Conservation (phyloP, 2,113 vertebrate genomes). For the Bufo gargarizans region DNA sequence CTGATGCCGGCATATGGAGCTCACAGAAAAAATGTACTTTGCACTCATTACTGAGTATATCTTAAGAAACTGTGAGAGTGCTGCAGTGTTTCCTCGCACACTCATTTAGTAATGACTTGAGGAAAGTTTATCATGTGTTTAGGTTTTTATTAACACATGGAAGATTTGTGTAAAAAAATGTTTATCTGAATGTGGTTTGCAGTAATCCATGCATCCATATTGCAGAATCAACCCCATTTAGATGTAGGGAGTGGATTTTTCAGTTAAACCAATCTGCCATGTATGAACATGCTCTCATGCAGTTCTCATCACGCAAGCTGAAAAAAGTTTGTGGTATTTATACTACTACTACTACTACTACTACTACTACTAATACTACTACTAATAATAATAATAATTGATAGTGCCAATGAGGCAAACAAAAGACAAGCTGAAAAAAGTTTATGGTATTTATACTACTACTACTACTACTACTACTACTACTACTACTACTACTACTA, state of each 20-base stretch:
- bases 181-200: not conserved
- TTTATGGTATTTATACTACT: no score
- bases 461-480: no score
- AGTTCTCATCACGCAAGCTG: not conserved
- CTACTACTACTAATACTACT: no score
- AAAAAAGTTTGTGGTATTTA: not conserved
- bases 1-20: not conserved
- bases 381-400: no score
- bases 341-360: no score
- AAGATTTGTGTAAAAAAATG: not conserved
- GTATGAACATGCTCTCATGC: not conserved
- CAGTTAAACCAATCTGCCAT: not conserved
- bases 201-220: not conserved
- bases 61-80: not conserved
- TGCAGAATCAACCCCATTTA: not conserved
- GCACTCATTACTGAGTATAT: not conserved
- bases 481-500: no score
- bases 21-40: not conserved
- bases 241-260: not conserved
- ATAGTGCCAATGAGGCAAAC: no score
- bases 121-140: not conserved
- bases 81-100: not conserved
- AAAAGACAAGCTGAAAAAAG: no score
- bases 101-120: not conserved
- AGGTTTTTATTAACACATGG: no score